A percentile compares a stretch with the other conserved stretches of the same genome.
phyloP scores from a whole-genome alignment of 2,113 vertebrate species.

The Aptenodytes forsteri region DNA sequence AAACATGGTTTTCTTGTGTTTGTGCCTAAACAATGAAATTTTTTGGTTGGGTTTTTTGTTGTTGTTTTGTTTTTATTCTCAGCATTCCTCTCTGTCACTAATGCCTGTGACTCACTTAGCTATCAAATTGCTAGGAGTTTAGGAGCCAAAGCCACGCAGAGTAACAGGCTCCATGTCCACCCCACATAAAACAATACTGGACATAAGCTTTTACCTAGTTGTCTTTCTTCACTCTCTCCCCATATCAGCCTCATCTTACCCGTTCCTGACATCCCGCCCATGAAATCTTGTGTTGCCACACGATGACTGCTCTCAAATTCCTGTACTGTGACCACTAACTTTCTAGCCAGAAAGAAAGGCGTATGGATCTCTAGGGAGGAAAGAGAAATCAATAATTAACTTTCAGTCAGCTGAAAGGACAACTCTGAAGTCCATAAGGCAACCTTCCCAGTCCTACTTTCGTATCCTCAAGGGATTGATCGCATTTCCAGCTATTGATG shows the following conservation, averaged over 20 bases:
- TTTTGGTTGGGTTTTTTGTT: slow-evolving; percentile 13
- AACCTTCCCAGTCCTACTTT: neutral
- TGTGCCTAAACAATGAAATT: slow-evolving; percentile 47
- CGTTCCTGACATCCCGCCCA: neutral
- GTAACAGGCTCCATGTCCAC: neutral
- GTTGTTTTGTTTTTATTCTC: slow-evolving; percentile 47
- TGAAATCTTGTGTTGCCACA: neutral
- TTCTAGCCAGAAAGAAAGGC: slow-evolving; percentile 12
- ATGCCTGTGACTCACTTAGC: slow-evolving; percentile 16
- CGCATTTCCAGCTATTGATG: neutral
- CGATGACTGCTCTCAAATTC: neutral
- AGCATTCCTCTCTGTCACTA: slow-evolving; percentile 38
- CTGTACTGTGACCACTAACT: neutral
- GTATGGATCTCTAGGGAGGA: neutral
- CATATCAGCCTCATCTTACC: neutral
- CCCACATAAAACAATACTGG: neutral
- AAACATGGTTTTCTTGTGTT: slow-evolving; percentile 32
- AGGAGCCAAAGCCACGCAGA: slow-evolving; percentile 6
- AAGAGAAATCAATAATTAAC: slow-evolving; percentile 51
- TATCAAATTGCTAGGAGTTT: neutral
- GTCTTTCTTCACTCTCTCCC: neutral
- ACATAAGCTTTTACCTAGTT: neutral
- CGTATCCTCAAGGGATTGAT: neutral
- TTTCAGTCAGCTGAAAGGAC: neutral
- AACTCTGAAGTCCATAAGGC: slow-evolving; percentile 15